These are phyloP conservation scores for Melinaea marsaeus DNA, from an alignment of 2,888 invertebrate species.

Conservation along the genomic window DNA sequence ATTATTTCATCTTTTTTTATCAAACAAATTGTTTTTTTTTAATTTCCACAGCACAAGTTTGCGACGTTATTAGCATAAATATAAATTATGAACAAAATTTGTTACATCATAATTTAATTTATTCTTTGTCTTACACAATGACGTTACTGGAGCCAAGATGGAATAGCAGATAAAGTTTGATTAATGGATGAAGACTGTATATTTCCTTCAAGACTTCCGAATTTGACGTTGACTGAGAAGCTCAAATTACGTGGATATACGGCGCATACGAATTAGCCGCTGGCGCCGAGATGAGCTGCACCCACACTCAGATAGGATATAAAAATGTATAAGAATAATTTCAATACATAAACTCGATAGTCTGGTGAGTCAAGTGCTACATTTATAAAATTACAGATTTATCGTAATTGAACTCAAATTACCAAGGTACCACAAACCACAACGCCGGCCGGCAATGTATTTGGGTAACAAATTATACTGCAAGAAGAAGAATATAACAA, in stretches of 20 bases:
- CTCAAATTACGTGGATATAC: constrained; percentile 58
- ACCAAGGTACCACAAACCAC: too few relatives aligned
- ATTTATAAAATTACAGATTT: too few relatives aligned
- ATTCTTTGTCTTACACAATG: constrained; percentile 6
- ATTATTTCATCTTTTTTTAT: too few relatives aligned
- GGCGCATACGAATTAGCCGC: constrained; percentile 60
- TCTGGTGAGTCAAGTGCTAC: too few relatives aligned
- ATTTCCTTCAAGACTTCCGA: neutral
- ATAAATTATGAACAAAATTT: neutral
- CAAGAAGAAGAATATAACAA: too few relatives aligned
- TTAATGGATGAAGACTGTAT: constrained; percentile 10
- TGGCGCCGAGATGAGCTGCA: constrained; percentile 11
- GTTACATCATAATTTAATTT: neutral
- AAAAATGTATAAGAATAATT: too few relatives aligned
- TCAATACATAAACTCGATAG: too few relatives aligned
- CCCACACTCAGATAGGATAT: constrained; percentile 5
- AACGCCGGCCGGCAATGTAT: too few relatives aligned
- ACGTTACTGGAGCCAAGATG: neutral
- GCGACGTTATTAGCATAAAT: neutral
- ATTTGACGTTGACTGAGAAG: constrained; percentile 42
- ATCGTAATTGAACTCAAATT: too few relatives aligned
- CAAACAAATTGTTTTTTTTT: too few relatives aligned
- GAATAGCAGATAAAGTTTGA: constrained; percentile 10
- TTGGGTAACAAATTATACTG: too few relatives aligned
- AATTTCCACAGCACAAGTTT: neutral